Percentiles rank a stretch among this genome's conserved stretches.
phyloP scores from a whole-genome alignment of 2,888 invertebrate species.

The Dorcus parallelipipedus region DNA sequence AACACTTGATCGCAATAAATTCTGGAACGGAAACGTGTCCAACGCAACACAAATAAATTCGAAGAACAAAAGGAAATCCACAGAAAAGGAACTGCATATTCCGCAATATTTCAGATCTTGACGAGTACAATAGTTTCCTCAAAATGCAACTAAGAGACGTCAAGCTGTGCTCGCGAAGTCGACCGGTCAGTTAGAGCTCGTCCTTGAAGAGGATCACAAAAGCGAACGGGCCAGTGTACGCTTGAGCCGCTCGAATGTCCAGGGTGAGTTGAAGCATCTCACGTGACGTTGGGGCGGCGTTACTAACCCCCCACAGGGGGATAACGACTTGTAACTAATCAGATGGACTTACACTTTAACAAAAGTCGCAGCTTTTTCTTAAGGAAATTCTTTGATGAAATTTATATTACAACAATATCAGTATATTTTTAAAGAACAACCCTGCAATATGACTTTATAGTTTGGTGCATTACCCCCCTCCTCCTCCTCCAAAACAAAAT shows the following conservation, averaged over 20 bases:
- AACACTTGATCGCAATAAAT: too few species aligned
- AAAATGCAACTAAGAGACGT: slow-evolving; percentile 45
- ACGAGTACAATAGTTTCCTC: slow-evolving; percentile 45
- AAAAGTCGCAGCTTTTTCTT: neutral
- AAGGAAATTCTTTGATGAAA: neutral
- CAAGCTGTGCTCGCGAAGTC: slow-evolving; percentile 37
- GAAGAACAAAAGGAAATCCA: slow-evolving; percentile 28
- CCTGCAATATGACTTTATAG: too few species aligned
- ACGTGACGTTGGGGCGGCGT: slow-evolving; percentile 41
- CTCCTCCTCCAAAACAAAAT: neutral
- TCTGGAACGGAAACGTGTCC: too few species aligned
- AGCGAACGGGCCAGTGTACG: slow-evolving; percentile 18
- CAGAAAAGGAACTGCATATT: slow-evolving; percentile 38
- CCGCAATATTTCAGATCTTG: slow-evolving; percentile 47
- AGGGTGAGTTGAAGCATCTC: slow-evolving; percentile 43
- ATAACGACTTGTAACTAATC: slow-evolving; percentile 45
- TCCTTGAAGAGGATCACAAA: slow-evolving; percentile 27
- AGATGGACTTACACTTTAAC: slow-evolving; percentile 25
- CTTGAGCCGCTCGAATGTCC: slow-evolving; percentile 37
- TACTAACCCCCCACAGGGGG: slow-evolving; percentile 40
- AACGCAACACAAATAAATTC: too few species aligned
- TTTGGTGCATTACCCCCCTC: too few species aligned
- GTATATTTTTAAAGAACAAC: too few species aligned
- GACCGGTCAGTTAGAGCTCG: slow-evolving; percentile 22
- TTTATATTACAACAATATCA: too few species aligned